phyloP scores from a whole-genome alignment of 2,113 vertebrate species.

The Miniopterus natalensis region DNA sequence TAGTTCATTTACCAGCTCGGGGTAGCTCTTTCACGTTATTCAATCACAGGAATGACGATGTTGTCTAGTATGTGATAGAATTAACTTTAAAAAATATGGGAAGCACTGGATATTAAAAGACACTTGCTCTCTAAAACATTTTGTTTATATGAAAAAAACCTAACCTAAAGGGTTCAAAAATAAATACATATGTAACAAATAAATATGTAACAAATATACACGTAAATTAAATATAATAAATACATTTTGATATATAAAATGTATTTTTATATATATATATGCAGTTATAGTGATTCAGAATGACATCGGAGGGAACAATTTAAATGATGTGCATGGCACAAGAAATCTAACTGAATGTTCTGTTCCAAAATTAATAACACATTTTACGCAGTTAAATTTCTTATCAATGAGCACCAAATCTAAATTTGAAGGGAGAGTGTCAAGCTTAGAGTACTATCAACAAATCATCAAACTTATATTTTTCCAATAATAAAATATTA shows the following conservation, averaged over 20 bases:
- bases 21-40: neutral
- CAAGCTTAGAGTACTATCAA: neutral
- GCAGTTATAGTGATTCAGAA: neutral
- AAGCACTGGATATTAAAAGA: neutral
- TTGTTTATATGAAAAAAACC: neutral
- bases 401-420: neutral
- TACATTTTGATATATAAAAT: too few species aligned
- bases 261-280: neutral
- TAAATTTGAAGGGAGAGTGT: neutral
- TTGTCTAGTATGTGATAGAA: neutral
- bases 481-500: neutral
- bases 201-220: neutral
- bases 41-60: neutral
- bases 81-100: neutral
- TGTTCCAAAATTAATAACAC: neutral
- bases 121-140: neutral
- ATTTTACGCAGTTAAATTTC: slow-evolving; percentile 15
- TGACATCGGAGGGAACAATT: neutral
- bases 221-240: neutral
- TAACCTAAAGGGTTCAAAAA: neutral
- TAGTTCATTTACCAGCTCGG: neutral
- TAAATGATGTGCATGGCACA: neutral
- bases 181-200: neutral
- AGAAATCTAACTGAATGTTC: neutral
- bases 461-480: neutral